These are phyloP conservation scores for Proisotoma minuta DNA, from an alignment of 2,888 invertebrate genomes.

Conservation along the genomic window DNA sequence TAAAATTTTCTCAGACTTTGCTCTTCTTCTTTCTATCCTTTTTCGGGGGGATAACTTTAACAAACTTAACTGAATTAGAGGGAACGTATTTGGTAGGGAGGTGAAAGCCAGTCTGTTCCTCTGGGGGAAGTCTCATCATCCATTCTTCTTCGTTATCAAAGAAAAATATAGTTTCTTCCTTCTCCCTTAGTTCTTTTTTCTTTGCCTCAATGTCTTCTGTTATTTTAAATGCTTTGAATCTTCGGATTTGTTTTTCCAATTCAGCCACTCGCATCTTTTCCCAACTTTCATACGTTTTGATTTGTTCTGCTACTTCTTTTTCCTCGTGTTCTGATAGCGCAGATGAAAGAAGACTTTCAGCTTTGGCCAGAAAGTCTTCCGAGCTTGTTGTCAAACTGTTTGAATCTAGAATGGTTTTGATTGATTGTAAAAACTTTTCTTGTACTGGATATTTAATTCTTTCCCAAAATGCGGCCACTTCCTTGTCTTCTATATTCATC, in stretches of 20 bases:
- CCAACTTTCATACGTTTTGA: constrained; percentile 60
- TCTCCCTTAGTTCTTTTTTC: constrained; percentile 58
- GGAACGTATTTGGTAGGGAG: constrained; percentile 25
- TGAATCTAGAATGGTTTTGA: constrained; percentile 18
- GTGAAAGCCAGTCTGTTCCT: constrained; percentile 29
- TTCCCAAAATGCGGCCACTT: constrained; percentile 28
- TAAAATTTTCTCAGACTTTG: constrained; percentile 12
- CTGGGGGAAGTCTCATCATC: constrained; percentile 44
- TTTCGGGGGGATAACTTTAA: constrained; percentile 28
- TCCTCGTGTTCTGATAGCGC: constrained; percentile 56
- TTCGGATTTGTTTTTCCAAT: constrained; percentile 59
- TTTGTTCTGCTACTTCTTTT: constrained; percentile 59
- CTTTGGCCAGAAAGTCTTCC: constrained; percentile 23
- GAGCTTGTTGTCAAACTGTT: constrained; percentile 13
- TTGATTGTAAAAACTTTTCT: constrained; percentile 24
- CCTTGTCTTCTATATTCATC: constrained; percentile 43
- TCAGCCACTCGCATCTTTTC: constrained; percentile 57
- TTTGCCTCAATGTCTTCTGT: constrained; percentile 59
- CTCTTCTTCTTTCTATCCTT: constrained; percentile 29
- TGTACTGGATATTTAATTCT: constrained; percentile 33
- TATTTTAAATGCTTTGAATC: constrained; percentile 54
- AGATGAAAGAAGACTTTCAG: constrained; percentile 38
- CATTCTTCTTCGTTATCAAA: constrained; percentile 71
- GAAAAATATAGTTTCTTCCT: constrained; percentile 60
- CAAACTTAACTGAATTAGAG: constrained; percentile 23